Base-by-base conservation (phyloP, 1,140 invertebrate genomes). In the Drosophila quadrilineata region DNA sequence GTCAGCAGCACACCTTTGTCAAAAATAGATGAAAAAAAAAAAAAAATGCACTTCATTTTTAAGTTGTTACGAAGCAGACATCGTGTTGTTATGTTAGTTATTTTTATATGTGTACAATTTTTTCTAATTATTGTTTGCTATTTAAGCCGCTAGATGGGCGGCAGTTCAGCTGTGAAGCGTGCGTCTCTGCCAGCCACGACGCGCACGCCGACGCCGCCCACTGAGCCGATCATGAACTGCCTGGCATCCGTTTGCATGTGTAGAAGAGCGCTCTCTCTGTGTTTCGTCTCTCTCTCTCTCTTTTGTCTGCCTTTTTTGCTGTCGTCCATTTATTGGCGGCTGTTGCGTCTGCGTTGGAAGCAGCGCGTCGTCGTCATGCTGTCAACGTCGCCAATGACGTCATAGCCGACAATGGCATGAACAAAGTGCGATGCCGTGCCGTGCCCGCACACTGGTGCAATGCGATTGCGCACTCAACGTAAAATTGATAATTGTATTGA, bases 71-170 rank as follows among this genome's bases (percentile, higher is more conserved):
- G n/a, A n/a, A n/a, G n/a, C n/a, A n/a, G n/a, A n/a, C n/a, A n/a
- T n/a, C n/a, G n/a, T n/a, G n/a, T n/a, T n/a, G n/a, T n/a, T n/a
- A n/a, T n/a, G n/a, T n/a, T n/a, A n/a, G n/a, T n/a, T n/a, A n/a
- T n/a, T n/a, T n/a, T n/a, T n/a, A n/a, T n/a, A n/a, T n/a, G n/a
- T n/a, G 66, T 8, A 41, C 24, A 22, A 12, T 24, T 9, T 54
- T 66, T 71, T 75, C 69, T 82, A 75, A 82, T 82, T 82, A 59
- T 65, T 54, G 45, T 71, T 65, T 74, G 60, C 59, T 80, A 59
- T 70, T 82, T 70, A 70, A 70, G 63, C 69, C 64, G 62, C 54
- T 69, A 26, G 24, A 43, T 62, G 49, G 38, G 38, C 52, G 56
- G 46, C 40, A 68, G 57, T 71, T 71, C 59, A 46, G 49, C 41